phyloP scores from a whole-genome alignment of 2,113 vertebrate genomes.

The Lepidothrix coronata region DNA sequence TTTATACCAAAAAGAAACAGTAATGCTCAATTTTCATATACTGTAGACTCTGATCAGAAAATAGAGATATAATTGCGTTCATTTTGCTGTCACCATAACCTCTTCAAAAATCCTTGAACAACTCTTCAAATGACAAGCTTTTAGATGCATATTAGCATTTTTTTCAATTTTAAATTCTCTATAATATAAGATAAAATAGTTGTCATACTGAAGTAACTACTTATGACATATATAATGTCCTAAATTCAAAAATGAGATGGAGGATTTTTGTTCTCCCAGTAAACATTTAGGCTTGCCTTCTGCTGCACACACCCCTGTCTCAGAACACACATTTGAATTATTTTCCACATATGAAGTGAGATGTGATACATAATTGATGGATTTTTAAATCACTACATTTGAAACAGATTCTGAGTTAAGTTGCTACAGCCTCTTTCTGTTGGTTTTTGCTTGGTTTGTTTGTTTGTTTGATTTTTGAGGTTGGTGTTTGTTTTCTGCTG shows the following conservation, averaged over 20 bases:
- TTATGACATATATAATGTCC: conserved; percentile 79
- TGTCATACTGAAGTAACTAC: conserved; percentile 76
- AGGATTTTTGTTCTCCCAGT: conserved; percentile 69
- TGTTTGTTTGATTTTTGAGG: not conserved
- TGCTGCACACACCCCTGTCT: conserved; percentile 40
- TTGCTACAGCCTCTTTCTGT: not conserved
- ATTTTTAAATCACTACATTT: conserved; percentile 43
- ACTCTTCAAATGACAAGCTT: conserved; percentile 86
- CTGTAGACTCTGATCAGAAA: conserved; percentile 79
- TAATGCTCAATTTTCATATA: conserved; percentile 73
- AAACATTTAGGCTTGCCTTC: conserved; percentile 71
- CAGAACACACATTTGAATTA: conserved; percentile 53
- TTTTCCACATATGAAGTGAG: conserved; percentile 49
- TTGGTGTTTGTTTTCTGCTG: not conserved
- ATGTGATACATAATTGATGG: conserved; percentile 63
- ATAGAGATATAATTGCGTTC: conserved; percentile 84
- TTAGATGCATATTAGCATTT: conserved; percentile 86
- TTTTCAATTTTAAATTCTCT: conserved; percentile 80
- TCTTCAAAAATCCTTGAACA: conserved; percentile 81
- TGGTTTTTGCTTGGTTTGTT: not conserved
- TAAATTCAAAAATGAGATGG: conserved; percentile 79
- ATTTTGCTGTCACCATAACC: conserved; percentile 86
- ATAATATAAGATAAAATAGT: conserved; percentile 78
- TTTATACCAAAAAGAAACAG: conserved; percentile 70
- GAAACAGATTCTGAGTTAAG: conserved; percentile 35